Base-by-base conservation (phyloP, 2,797 vertebrate species). In the Dendrocincla tyrannina region DNA sequence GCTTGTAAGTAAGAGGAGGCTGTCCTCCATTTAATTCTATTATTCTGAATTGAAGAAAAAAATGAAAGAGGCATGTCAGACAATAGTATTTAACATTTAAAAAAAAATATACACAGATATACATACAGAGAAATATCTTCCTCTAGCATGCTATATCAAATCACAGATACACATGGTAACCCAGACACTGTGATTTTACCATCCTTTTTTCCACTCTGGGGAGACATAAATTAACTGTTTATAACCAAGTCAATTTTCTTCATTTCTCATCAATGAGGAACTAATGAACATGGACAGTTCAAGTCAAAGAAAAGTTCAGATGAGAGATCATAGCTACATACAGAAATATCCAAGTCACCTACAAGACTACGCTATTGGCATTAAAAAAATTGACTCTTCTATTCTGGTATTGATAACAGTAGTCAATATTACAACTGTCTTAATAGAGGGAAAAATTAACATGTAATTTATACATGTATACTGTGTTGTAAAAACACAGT, bases 1-100 rank as follows among this genome's bases (percentile, higher is more conserved):
- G 97, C 97, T 99, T 99, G 95, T 99, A 99, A 55, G 99, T 99
- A 90, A 99, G 98, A 92, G 99, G 99, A 3, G 99, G 99, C 89
- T 99, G 99, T 28, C 99, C 99, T 69, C 99, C 99, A 74, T 99
- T 99, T 79, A 99, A 91, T 97, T 99, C 99, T 97, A 99, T 99
- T 97, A 99, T 99, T 98, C 99, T 99, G 89, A 14, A 86, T 82
- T 50, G 42, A 11, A 91, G 60, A 92, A n/a, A 56, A 59, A 20
- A 32, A 39, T 0, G 32, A n/a, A 32, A 56, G 1, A 3, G 50
- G 11, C 4, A 25, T 17, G 12, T 85, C n/a, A 92, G 32, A 68
- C 13, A 83, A 35, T 0, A 35, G 7, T 9, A 72, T 62, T 16
- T 33, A 79, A 53, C 22, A 8, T 4, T 37, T 22, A 23, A 46